These are phyloP conservation scores for Endomychus coccineus DNA, from an alignment of 2,888 invertebrate genomes.

Conservation along the genomic window DNA sequence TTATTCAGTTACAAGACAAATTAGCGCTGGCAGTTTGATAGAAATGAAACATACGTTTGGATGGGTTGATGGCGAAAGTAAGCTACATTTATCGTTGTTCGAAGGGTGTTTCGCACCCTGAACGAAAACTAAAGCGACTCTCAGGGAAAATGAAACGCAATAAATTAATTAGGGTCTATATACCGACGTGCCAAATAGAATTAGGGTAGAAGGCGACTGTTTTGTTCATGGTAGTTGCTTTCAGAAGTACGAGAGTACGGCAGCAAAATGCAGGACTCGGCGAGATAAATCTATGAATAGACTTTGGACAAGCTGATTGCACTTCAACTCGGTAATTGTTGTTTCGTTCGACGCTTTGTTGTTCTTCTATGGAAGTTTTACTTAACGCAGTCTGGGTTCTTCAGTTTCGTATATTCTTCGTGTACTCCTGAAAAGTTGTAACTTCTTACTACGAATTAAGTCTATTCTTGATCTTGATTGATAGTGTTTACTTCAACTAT, in stretches of 20 bases:
- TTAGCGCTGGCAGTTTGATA: too few species aligned
- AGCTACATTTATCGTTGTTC: conserved; percentile 21
- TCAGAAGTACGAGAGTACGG: too few species aligned
- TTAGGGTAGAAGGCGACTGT: conserved; percentile 18
- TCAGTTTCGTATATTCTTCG: too few species aligned
- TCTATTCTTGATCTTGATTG: too few species aligned
- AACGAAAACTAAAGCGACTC: conserved; percentile 20
- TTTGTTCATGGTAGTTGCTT: conserved; percentile 15
- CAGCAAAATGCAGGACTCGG: conserved; percentile 3
- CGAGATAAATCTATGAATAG: conserved; percentile 9
- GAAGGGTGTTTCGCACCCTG: conserved; percentile 19
- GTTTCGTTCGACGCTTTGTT: conserved; percentile 21
- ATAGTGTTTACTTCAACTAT: too few species aligned
- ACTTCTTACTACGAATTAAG: too few species aligned
- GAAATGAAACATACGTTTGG: conserved; percentile 21
- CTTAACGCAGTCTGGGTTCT: too few species aligned
- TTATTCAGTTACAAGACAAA: too few species aligned
- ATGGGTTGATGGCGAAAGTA: conserved; percentile 15
- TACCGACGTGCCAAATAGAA: conserved; percentile 30
- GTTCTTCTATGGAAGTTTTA: conserved; percentile 6
- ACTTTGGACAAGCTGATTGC: conserved; percentile 16
- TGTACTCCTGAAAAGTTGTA: too few species aligned
- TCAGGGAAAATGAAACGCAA: conserved; percentile 37
- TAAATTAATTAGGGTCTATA: conserved; percentile 39
- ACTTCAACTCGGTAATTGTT: conserved; percentile 18